phyloP scores from a whole-genome alignment of 2,797 vertebrate genomes.

The Danio aesculapii region DNA sequence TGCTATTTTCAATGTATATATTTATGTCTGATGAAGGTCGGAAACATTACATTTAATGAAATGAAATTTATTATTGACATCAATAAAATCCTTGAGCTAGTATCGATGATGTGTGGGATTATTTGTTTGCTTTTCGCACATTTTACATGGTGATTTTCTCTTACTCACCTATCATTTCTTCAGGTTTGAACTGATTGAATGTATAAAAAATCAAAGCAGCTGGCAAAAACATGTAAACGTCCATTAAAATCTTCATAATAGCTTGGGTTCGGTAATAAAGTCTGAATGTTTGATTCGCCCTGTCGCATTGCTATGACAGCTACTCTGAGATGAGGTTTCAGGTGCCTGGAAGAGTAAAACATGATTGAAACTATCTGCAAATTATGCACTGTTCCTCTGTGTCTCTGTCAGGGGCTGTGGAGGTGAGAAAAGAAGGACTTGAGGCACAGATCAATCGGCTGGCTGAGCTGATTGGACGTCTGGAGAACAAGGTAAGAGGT shows the following conservation, averaged over 20 bases:
- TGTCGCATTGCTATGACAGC: conserved; percentile 32
- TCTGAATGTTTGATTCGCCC: conserved; percentile 7
- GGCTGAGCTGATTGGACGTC: conserved; percentile 91
- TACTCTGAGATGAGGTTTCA: conserved; percentile 11
- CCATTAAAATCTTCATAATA: conserved; percentile 14
- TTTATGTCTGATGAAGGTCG: too few relatives aligned
- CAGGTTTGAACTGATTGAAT: too few relatives aligned
- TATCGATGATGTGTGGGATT: too few relatives aligned
- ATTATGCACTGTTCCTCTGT: conserved; percentile 1
- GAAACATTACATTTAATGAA: too few relatives aligned
- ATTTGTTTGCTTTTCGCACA: too few relatives aligned
- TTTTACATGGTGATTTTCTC: too few relatives aligned
- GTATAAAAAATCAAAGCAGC: not conserved
- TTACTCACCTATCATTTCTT: too few relatives aligned
- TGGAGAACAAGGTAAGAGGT: conserved; percentile 92
- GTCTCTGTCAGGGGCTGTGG: conserved; percentile 77
- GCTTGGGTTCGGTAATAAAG: not conserved
- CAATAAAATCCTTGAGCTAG: too few relatives aligned
- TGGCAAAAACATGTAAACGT: not conserved
- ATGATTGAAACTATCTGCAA: conserved; percentile 30
- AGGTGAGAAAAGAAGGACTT: conserved; percentile 90
- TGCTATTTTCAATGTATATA: too few relatives aligned
- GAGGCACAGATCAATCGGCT: conserved; percentile 93
- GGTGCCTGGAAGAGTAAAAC: conserved; percentile 19
- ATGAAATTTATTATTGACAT: too few relatives aligned